phyloP scores from a whole-genome alignment of 2,113 vertebrate species.

The Variabilichromis moorii region DNA sequence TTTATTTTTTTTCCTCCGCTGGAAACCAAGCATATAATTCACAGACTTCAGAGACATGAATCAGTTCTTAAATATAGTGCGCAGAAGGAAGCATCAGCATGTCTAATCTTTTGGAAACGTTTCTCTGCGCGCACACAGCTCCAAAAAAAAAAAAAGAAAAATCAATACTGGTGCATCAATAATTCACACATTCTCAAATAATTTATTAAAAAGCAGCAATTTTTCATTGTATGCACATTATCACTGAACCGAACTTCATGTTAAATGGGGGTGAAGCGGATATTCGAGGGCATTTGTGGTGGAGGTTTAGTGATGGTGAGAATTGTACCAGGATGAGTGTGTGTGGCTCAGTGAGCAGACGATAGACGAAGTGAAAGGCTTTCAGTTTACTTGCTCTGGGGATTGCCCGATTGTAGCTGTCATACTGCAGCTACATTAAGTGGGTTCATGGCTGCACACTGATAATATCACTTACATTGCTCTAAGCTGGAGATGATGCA shows the following conservation, averaged over 20 bases:
- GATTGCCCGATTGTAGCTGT: constrained; percentile 9
- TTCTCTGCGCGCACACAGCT: not conserved
- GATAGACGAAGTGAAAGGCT: not conserved
- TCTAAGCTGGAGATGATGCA: not conserved
- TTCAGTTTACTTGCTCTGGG: not conserved
- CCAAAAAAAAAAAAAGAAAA: not conserved
- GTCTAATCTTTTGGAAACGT: not conserved
- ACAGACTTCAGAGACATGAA: not conserved
- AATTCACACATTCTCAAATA: not conserved
- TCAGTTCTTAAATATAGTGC: not conserved
- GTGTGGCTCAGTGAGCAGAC: not conserved
- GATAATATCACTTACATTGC: not conserved
- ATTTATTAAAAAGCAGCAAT: not conserved
- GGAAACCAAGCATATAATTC: not conserved
- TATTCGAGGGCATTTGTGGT: not conserved
- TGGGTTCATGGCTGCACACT: not conserved
- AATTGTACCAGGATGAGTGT: not conserved
- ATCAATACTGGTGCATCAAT: not conserved
- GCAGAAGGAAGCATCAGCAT: not conserved
- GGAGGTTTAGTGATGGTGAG: not conserved
- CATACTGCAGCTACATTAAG: not conserved
- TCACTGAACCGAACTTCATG: not conserved
- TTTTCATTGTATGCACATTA: not conserved
- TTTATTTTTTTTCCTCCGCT: rapidly evolving
- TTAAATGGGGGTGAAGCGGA: not conserved